phyloP scores from a whole-genome alignment of 2,797 vertebrate species.

The Lateolabrax maculatus region DNA sequence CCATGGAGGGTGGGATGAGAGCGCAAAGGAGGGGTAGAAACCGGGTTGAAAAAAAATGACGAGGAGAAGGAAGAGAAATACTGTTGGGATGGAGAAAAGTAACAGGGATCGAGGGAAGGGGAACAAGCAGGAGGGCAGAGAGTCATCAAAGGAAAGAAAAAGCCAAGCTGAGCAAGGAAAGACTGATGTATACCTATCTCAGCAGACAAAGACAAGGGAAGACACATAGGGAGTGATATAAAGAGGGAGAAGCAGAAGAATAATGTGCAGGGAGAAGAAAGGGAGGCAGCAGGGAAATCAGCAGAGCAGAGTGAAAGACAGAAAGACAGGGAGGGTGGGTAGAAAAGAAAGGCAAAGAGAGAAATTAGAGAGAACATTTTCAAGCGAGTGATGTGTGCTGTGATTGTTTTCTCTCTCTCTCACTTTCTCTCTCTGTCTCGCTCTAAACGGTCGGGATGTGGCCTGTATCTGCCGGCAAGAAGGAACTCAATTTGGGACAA shows the following conservation, averaged over 20 bases:
- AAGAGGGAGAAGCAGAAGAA: slow-evolving; percentile 69
- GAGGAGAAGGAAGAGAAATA: slow-evolving; percentile 34
- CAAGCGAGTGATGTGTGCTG: slow-evolving; percentile 90
- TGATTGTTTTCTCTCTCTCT: slow-evolving; percentile 88
- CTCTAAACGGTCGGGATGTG: slow-evolving; percentile 93
- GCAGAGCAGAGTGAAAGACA: slow-evolving; percentile 59
- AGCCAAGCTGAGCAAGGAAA: slow-evolving; percentile 65
- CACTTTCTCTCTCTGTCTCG: slow-evolving; percentile 68
- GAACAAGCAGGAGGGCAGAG: slow-evolving; percentile 51
- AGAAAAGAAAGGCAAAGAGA: slow-evolving; percentile 74
- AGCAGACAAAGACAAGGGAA: slow-evolving; percentile 77
- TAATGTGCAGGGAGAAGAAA: slow-evolving; percentile 72
- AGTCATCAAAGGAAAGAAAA: slow-evolving; percentile 70
- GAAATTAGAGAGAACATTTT: slow-evolving; percentile 85
- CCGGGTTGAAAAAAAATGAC: slow-evolving; percentile 50
- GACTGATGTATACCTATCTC: slow-evolving; percentile 71
- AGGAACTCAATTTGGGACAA: slow-evolving; percentile 99
- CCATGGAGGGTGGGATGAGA: slow-evolving; percentile 66
- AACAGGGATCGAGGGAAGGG: slow-evolving; percentile 36
- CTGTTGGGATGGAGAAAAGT: slow-evolving; percentile 50
- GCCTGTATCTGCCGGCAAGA: slow-evolving; percentile 93
- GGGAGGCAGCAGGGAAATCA: slow-evolving; percentile 77
- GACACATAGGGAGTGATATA: slow-evolving; percentile 70
- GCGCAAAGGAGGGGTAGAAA: slow-evolving; percentile 53
- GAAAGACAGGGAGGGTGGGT: slow-evolving; percentile 52